A percentile compares a stretch with the other conserved stretches of the same genome.
Evolutionary conservation across 2,113 vertebrate species (phyloP).

Genomic region (Numida meleagris): DNA sequence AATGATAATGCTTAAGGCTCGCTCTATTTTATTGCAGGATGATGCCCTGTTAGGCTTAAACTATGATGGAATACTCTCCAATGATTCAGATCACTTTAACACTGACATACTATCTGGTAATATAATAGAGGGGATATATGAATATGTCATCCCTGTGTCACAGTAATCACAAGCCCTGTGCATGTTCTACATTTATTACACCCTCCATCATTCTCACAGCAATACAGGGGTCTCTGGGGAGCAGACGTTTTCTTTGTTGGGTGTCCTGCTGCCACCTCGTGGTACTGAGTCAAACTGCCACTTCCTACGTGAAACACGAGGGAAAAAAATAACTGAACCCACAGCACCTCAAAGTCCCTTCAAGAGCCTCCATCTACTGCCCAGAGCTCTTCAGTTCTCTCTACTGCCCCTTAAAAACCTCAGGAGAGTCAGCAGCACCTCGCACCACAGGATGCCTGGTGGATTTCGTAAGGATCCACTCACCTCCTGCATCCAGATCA

Average conservation of each 20-base stretch:
- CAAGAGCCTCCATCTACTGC: too few relatives aligned
- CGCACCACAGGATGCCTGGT: too few relatives aligned
- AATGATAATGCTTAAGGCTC: neutral
- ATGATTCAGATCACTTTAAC: neutral
- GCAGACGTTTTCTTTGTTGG: neutral
- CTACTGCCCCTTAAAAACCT: too few relatives aligned
- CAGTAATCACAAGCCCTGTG: neutral
- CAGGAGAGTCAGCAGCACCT: too few relatives aligned
- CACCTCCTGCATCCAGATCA: too few relatives aligned
- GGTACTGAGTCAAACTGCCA: neutral
- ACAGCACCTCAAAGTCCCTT: too few relatives aligned
- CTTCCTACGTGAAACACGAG: accelerated
- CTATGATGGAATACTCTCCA: neutral
- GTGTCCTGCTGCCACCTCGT: slow-evolving; percentile 10
- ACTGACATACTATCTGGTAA: neutral
- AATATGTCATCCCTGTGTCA: neutral
- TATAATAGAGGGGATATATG: neutral
- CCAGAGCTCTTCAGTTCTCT: too few relatives aligned
- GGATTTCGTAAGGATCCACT: too few relatives aligned
- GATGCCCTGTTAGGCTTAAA: neutral
- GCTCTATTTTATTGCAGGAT: neutral
- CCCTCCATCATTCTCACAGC: neutral
- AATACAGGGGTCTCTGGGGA: neutral
- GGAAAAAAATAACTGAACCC: neutral
- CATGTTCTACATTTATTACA: neutral